Evolutionary conservation across 23 tunicate species (phyloP).

Genomic region (Aplidium turbinatum): DNA sequence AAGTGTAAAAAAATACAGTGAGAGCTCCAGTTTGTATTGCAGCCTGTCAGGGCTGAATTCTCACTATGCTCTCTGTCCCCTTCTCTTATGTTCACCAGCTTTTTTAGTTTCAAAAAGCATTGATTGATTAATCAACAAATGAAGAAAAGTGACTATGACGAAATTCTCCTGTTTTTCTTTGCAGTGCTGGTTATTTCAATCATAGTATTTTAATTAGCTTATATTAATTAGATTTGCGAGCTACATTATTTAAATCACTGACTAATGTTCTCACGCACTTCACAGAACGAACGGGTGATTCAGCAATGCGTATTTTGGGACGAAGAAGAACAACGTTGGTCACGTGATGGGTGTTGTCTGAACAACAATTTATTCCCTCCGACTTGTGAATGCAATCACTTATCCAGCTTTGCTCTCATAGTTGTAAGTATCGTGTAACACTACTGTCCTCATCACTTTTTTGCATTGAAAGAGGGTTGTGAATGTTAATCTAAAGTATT

Average conservation of each 20-base stretch:
- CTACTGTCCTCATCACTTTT: too few species aligned
- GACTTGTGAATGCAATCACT: slow-evolving; percentile 54
- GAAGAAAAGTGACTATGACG: too few species aligned
- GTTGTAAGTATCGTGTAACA: slow-evolving; percentile 80
- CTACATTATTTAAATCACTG: background rate
- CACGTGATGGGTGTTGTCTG: slow-evolving; percentile 51
- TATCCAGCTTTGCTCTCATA: slow-evolving; percentile 59
- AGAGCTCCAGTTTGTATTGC: too few species aligned
- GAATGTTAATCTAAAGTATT: too few species aligned
- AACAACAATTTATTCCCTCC: slow-evolving; percentile 15
- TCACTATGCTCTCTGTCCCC: too few species aligned
- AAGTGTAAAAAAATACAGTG: too few species aligned
- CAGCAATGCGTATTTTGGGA: slow-evolving; percentile 68
- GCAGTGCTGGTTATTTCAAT: background rate
- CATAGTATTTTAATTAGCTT: background rate
- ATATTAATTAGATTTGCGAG: background rate
- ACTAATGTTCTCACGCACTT: background rate
- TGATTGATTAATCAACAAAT: too few species aligned
- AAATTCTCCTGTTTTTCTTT: too few species aligned
- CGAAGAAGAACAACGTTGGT: slow-evolving; percentile 33
- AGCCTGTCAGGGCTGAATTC: too few species aligned
- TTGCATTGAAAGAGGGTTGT: too few species aligned
- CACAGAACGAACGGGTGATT: background rate
- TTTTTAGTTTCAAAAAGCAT: too few species aligned
- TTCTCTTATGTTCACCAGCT: too few species aligned